Evolutionary conservation across 2,113 vertebrate species (phyloP), one percentile per base, ranked within the genome.

Genomic region (Daphoenositta chrysoptera): DNA sequence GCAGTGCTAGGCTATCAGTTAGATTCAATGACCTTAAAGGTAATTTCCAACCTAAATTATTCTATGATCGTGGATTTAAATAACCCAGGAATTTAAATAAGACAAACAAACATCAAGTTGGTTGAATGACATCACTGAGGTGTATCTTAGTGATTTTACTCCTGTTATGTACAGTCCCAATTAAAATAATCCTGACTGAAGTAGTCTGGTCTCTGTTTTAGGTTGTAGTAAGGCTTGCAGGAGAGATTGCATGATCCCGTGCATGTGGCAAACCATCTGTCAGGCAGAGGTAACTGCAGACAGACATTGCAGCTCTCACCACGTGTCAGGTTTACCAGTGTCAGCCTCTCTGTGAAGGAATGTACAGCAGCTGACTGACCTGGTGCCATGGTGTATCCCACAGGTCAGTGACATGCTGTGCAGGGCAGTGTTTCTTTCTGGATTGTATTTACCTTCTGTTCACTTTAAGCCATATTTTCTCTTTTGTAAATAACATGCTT

Each of bases 281-380:
- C 39, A 63, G 53, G 54, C 69, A 63, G 30, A 68, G 54, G 9
- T 11, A 48, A 50, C n/a, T 64, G 37, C 44, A 65, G 44, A 37
- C 0, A 24, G 48, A 83, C 57, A 10, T 11, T 17, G 3, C 68
- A 83, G 40, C 44, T 63, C 53, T 83, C 56, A 11, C 27, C 51
- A 35, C 0, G 1, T 44, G 44, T 79, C 65, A 45, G 9, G 28
- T 75, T 86, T 50, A n/a, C 16, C 68, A 63, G 0, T 3, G 24
- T 70, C 4, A 4, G 37, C 31, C 28, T 48, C 45, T 53, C 50
- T 66, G 2, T 1, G 3, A 28, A 73, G 60, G n/a, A 47, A 47
- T 12, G n/a, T 57, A 7, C 39, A 58, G 64, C 66, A 57, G 64
- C 39, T 77, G 58, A 18, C 58, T 76, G 85, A 83, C 60, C 45